These are phyloP conservation scores for Sebastes schlegelii DNA, from an alignment of 2,113 vertebrate species.

Conservation along the genomic window DNA sequence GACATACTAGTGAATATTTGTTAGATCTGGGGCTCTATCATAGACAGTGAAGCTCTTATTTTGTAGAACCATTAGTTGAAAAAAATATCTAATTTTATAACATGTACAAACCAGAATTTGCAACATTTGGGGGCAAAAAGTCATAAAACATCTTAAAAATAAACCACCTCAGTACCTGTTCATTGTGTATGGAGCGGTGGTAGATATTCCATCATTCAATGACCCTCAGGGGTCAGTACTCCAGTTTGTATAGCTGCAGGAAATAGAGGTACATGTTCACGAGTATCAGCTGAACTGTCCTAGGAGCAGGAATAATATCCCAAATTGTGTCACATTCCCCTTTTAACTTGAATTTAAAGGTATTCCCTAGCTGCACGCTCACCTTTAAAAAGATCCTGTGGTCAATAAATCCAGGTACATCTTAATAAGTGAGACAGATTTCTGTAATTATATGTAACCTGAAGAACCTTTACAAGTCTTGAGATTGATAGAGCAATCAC, in stretches of 20 bases:
- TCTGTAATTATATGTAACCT: not conserved
- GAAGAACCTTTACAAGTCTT: not conserved
- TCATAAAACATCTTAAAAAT: not conserved
- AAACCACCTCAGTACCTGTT: not conserved
- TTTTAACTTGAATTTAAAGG: conserved; percentile 18
- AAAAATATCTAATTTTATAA: not conserved
- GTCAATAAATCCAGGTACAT: not conserved
- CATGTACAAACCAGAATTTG: not conserved
- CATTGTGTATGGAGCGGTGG: not conserved
- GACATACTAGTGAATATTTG: not conserved
- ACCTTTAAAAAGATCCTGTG: conserved; percentile 14
- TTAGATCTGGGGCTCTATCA: not conserved
- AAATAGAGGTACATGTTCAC: not conserved
- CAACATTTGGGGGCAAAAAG: not conserved
- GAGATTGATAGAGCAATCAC: not conserved
- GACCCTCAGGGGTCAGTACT: conserved; percentile 12
- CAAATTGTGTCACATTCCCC: conserved; percentile 7
- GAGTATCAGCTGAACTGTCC: conserved; percentile 8
- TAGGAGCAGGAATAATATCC: conserved; percentile 7
- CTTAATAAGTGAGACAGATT: conserved; percentile 6
- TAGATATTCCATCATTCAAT: not conserved
- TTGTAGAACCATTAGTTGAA: not conserved
- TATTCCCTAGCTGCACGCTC: conserved; percentile 8
- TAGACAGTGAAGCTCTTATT: not conserved
- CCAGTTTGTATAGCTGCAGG: conserved; percentile 13